Evolutionary conservation across 2,797 vertebrate genomes (phyloP).

Genomic region (Myripristis jacobus): DNA sequence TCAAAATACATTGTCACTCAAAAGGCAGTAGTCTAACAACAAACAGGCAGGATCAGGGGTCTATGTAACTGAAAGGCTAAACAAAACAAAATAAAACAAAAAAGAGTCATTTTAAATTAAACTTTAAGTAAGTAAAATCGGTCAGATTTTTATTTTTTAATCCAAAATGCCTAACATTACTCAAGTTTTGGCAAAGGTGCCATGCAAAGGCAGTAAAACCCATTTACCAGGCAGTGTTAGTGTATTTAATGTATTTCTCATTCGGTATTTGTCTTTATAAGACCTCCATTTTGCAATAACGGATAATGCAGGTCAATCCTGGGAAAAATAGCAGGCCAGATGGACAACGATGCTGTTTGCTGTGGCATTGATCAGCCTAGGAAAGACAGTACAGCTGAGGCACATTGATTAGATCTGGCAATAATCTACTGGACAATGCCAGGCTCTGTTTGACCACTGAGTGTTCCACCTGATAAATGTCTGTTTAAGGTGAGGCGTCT

Average conservation of each 20-base stretch:
- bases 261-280: neutral
- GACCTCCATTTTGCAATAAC: neutral
- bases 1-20: no score
- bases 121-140: no score
- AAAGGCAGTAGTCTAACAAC: no score
- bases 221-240: neutral
- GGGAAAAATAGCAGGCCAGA: neutral
- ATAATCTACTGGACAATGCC: constrained; percentile 26
- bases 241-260: neutral
- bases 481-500: constrained; percentile 19
- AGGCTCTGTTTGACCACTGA: constrained; percentile 46
- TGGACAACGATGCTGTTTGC: constrained; percentile 18
- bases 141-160: neutral
- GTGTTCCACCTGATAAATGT: constrained; percentile 46
- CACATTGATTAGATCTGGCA: constrained; percentile 35
- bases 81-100: neutral
- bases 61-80: neutral
- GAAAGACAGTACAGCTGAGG: constrained; percentile 10
- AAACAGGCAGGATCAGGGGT: no score
- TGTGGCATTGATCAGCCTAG: constrained; percentile 23
- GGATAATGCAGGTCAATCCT: neutral
- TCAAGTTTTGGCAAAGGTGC: neutral
- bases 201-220: neutral
- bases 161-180: neutral
- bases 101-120: no score